Percentiles rank a stretch among this genome's conserved stretches.
Evolutionary conservation across 2,888 invertebrate genomes (phyloP).

Genomic region (Euplagia quadripunctaria): DNA sequence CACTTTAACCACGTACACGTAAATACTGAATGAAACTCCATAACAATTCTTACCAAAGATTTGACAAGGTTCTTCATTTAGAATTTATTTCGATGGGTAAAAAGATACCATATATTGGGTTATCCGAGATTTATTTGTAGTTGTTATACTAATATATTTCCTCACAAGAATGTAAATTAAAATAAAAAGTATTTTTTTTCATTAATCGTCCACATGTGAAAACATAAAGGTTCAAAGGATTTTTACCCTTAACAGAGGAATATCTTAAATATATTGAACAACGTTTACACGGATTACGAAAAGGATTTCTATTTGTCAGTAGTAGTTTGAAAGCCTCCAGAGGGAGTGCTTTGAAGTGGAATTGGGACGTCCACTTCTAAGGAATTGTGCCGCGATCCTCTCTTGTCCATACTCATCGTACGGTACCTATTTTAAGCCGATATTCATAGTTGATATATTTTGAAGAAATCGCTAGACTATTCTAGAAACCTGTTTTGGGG

Average conservation of each 20-base stretch:
- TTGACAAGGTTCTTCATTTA: background rate
- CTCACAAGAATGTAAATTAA: too few species aligned
- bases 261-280: background rate
- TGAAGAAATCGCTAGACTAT: too few species aligned
- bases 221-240: background rate
- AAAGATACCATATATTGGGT: too few species aligned
- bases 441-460: slow-evolving; percentile 9
- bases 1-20: background rate
- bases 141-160: background rate
- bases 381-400: slow-evolving; percentile 7
- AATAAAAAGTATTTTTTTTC: too few species aligned
- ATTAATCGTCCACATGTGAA: too few species aligned
- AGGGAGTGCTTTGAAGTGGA: slow-evolving; percentile 18
- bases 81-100: background rate
- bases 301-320: slow-evolving; percentile 17
- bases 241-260: background rate
- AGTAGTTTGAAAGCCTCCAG: slow-evolving; percentile 19
- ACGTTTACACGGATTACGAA: background rate
- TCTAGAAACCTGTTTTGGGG: too few species aligned
- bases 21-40: too few species aligned
- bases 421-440: slow-evolving; percentile 20
- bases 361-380: slow-evolving; percentile 18
- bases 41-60: too few species aligned
- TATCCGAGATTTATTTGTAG: background rate
- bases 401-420: slow-evolving; percentile 9